Base-by-base conservation (phyloP, 1,140 invertebrate genomes). In the Phocides pigmalion region DNA sequence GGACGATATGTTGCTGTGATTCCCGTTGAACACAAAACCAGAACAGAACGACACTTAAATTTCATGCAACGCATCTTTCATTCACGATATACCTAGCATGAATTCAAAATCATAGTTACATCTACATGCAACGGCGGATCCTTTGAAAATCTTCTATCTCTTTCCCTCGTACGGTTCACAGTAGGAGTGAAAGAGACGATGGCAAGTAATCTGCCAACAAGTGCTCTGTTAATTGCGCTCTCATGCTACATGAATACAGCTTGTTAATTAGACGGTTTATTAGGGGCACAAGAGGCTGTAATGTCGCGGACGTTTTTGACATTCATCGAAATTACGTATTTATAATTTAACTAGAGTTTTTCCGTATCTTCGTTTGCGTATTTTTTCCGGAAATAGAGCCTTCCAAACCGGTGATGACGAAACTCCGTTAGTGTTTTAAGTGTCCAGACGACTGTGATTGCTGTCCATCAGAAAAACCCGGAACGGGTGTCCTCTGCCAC, bases 251-350 rank as follows among this genome's bases (percentile, higher is more conserved):
- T 47, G 56, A 59, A 59, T 59, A 22, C 17, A 47, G 56, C 41
- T n/a, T 59, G 54, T 59, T 59, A 59, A 59, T 59, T 59, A 59
- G 54, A 35, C 54, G 41, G 54, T 59, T 59, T 59, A 59, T 46
- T 59, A 59, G 25, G 41, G 20, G 46, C 8, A 28, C 41, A 58
- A 58, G 54, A 9, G 54, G 14, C 11, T n/a, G 54, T 17, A 58
- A 58, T 20, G 51, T 37, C 49, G 32, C 16, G 19, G 19, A 42
- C 17, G 11, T 25, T 56, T 41, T 16, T 41, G 37, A 42, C 25
- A 42, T 42, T 20, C 20, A 42, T 56, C 37, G 37, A 28, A 42
- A 47, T 47, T 20, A 47, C 8, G 44, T n/a, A n/a, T n/a, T n/a
- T n/a, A n/a, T n/a, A 22, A 35, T 47, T 28, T 28, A 28, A 3